Conservation (phyloP, 2,888 invertebrate genomes). For the Cyaniris semiargus region DNA sequence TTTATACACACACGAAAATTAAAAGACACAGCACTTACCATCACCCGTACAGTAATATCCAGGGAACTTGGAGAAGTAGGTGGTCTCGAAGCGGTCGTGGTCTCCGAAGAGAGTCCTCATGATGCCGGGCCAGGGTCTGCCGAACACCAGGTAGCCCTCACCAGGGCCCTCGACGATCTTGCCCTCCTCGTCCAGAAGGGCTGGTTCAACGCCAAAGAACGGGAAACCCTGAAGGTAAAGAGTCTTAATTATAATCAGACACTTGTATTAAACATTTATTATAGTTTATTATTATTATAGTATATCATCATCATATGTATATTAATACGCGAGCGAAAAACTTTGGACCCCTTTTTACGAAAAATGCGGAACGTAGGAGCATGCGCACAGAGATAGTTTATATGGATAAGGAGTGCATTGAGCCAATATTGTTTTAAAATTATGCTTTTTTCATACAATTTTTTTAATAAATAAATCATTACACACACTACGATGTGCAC, state of each 20-base stretch:
- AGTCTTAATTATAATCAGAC: not conserved
- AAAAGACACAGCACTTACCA: slow-evolving; percentile 78
- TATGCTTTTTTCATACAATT: no score
- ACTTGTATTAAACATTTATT: not conserved
- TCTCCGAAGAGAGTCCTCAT: slow-evolving; percentile 97
- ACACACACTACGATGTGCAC: no score
- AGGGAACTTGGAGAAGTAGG: slow-evolving; percentile 97
- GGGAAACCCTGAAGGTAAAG: slow-evolving; percentile 88
- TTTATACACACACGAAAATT: not conserved
- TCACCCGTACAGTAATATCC: slow-evolving; percentile 99
- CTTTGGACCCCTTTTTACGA: no score
- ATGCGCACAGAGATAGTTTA: no score
- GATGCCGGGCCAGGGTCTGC: slow-evolving; percentile 98
- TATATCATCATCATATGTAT: no score
- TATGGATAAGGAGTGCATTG: no score
- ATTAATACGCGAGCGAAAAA: no score
- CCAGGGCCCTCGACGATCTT: slow-evolving; percentile 91
- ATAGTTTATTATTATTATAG: no score
- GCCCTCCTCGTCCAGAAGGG: slow-evolving; percentile 92
- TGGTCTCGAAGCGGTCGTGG: slow-evolving; percentile 93
- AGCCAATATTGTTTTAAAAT: no score
- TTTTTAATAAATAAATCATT: no score
- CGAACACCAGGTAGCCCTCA: slow-evolving; percentile 97
- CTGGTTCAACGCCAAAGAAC: slow-evolving; percentile 97
- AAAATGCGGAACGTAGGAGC: no score